Evolutionary conservation across 1,140 invertebrate genomes (phyloP).

Genomic region (Eufriesea mexicana): DNA sequence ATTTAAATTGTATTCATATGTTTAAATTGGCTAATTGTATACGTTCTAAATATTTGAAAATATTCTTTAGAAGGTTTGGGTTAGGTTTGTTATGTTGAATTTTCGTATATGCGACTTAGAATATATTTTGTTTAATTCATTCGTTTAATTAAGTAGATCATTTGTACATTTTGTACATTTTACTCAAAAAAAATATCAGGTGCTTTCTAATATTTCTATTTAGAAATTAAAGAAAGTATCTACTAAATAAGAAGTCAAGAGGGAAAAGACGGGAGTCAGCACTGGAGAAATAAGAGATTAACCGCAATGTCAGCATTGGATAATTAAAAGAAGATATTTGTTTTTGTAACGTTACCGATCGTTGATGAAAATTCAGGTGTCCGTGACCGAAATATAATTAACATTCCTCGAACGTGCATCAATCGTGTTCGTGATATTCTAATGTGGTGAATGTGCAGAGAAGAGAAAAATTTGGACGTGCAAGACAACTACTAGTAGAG

Average conservation of each 20-base stretch:
- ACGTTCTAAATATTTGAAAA: background rate
- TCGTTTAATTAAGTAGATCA: background rate
- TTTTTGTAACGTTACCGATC: slow-evolving; percentile 32
- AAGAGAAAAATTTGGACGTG: background rate
- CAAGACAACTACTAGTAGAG: background rate
- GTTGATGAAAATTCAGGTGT: slow-evolving; percentile 25
- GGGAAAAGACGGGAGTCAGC: background rate
- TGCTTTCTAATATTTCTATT: background rate
- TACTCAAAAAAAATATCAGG: background rate
- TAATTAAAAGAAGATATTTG: background rate
- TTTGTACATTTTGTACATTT: background rate
- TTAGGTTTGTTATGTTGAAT: too few relatives aligned
- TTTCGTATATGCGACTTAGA: background rate
- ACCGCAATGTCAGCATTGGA: background rate
- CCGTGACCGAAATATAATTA: background rate
- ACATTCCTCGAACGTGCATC: background rate
- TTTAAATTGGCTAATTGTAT: background rate
- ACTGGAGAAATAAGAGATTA: background rate
- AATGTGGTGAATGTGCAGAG: background rate
- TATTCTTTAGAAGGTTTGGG: background rate
- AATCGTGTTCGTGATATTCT: slow-evolving; percentile 8
- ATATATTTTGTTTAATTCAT: background rate
- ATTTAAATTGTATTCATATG: slow-evolving; percentile 16
- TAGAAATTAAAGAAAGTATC: slow-evolving; percentile 9
- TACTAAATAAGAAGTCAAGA: background rate